Percentiles rank a stretch among this genome's conserved stretches.
phyloP scores from a whole-genome alignment of 1,140 invertebrate species.

The Papilio polytes region DNA sequence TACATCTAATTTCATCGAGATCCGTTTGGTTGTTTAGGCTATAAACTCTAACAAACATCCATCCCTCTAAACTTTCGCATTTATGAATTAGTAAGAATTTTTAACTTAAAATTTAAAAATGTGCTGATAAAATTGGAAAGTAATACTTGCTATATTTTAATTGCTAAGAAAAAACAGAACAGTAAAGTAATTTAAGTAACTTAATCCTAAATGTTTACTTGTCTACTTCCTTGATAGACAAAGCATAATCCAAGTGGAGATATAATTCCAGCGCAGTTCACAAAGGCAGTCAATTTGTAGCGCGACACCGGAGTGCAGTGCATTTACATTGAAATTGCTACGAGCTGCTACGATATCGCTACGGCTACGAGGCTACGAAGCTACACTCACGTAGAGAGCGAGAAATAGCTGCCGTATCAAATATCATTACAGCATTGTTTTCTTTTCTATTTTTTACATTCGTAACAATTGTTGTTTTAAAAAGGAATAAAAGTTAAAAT shows the following conservation, averaged over 20 bases:
- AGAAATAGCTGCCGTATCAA: slow-evolving; percentile 26
- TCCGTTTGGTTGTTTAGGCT: too few species aligned
- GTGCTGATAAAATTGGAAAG: neutral
- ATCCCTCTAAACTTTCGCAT: too few species aligned
- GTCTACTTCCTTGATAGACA: neutral
- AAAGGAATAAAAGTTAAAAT: neutral
- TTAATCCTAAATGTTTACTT: neutral
- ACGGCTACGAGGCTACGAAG: slow-evolving; percentile 7
- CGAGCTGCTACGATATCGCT: slow-evolving; percentile 15
- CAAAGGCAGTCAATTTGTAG: slow-evolving; percentile 36
- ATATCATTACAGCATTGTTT: slow-evolving; percentile 22
- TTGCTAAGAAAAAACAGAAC: neutral
- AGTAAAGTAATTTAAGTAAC: neutral
- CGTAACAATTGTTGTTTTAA: neutral
- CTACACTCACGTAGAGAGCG: slow-evolving; percentile 11
- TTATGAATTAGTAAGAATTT: too few species aligned
- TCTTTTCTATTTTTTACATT: neutral
- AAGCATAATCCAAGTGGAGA: slow-evolving; percentile 2
- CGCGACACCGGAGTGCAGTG: slow-evolving; percentile 27
- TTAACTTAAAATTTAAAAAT: too few species aligned
- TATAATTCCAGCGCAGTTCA: slow-evolving; percentile 21
- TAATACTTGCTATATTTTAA: neutral
- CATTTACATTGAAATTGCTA: slow-evolving; percentile 35
- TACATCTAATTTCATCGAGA: too few species aligned
- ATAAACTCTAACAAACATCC: too few species aligned